phyloP scores from a whole-genome alignment of 2,888 invertebrate species.

The Podotricha telesiphe region DNA sequence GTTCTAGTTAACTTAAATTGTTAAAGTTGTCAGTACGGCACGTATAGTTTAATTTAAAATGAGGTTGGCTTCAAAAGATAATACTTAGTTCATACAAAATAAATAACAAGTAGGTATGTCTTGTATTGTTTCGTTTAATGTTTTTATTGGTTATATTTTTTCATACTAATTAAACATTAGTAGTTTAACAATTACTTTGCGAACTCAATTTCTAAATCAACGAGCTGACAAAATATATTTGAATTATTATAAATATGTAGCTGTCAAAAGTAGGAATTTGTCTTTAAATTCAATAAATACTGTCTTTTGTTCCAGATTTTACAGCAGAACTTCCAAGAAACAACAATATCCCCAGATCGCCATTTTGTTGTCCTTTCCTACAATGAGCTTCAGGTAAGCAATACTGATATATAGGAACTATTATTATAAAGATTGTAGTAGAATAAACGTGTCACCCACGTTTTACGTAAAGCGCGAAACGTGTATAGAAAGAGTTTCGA shows the following conservation, averaged over 20 bases:
- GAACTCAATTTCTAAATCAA: neutral
- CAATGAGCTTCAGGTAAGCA: slow-evolving; percentile 64
- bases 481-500: too few species aligned
- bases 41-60: slow-evolving; percentile 14
- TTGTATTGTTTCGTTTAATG: neutral
- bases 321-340: slow-evolving; percentile 65
- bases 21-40: slow-evolving; percentile 28
- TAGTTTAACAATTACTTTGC: neutral
- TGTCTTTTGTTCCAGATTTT: slow-evolving; percentile 58
- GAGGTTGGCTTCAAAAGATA: slow-evolving; percentile 10
- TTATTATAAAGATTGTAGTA: too few species aligned
- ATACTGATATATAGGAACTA: too few species aligned
- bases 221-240: neutral
- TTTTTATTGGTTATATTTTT: too few species aligned
- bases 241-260: too few species aligned
- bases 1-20: slow-evolving; percentile 36
- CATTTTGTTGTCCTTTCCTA: slow-evolving; percentile 62
- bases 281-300: neutral
- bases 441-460: too few species aligned
- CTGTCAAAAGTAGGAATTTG: neutral
- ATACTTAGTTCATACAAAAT: neutral
- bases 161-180: too few species aligned
- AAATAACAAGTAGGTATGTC: neutral
- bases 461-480: too few species aligned
- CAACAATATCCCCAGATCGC: slow-evolving; percentile 60